These are phyloP conservation scores for Eurytoma adleriae DNA, from an alignment of 2,888 invertebrate species.

Conservation along the genomic window DNA sequence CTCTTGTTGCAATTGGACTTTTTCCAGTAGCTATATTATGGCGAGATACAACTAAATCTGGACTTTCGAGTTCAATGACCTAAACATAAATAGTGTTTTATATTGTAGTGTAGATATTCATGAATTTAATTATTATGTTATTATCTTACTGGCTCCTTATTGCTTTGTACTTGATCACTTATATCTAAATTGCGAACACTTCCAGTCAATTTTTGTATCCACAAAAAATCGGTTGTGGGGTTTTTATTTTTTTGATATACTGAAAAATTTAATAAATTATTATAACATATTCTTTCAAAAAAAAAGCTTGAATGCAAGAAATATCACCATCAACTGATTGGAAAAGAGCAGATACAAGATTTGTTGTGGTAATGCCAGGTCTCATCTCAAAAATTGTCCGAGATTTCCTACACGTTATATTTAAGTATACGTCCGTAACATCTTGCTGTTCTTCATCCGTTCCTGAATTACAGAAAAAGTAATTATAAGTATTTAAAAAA, in stretches of 20 bases:
- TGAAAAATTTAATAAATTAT: slow-evolving; percentile 54
- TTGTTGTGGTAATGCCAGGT: slow-evolving; percentile 81
- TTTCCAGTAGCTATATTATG: slow-evolving; percentile 79
- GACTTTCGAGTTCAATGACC: slow-evolving; percentile 75
- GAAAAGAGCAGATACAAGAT: slow-evolving; percentile 85
- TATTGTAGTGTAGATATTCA: neutral
- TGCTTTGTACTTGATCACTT: slow-evolving; percentile 65
- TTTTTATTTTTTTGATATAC: slow-evolving; percentile 71
- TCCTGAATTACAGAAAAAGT: slow-evolving; percentile 69
- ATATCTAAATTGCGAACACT: slow-evolving; percentile 66
- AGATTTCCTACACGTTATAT: slow-evolving; percentile 77
- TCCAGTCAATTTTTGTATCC: slow-evolving; percentile 72
- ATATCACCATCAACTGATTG: slow-evolving; percentile 83
- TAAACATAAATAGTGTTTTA: slow-evolving; percentile 49
- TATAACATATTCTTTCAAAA: slow-evolving; percentile 19
- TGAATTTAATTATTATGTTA: slow-evolving; percentile 17
- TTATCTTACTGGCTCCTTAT: slow-evolving; percentile 65
- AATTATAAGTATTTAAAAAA: slow-evolving; percentile 1
- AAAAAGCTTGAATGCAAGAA: slow-evolving; percentile 58
- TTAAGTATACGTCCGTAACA: slow-evolving; percentile 78
- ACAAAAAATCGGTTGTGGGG: slow-evolving; percentile 68
- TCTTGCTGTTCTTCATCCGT: slow-evolving; percentile 77
- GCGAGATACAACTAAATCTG: slow-evolving; percentile 79
- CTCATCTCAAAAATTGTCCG: slow-evolving; percentile 79
- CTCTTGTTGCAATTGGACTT: slow-evolving; percentile 80